Evolutionary conservation across 2,888 invertebrate species (phyloP).

Genomic region (Noctua fimbriata): DNA sequence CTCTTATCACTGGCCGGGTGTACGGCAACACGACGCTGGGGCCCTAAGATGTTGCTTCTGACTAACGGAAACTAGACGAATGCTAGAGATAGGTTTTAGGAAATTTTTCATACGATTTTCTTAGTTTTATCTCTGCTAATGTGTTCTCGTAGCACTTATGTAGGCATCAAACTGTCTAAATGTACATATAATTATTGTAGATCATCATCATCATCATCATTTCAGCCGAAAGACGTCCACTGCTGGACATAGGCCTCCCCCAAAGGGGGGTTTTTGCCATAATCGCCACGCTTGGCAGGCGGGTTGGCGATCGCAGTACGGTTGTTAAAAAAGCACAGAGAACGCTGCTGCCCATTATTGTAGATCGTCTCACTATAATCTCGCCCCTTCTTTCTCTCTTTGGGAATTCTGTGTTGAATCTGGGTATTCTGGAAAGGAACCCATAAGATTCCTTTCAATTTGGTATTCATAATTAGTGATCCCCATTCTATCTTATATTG

Average conservation of each 20-base stretch:
- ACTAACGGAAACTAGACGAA: conserved; percentile 14
- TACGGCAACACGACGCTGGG: conserved; percentile 82
- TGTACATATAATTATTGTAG: neutral
- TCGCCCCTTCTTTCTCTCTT: neutral
- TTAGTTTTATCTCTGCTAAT: neutral
- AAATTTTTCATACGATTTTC: neutral
- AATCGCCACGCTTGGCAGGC: too few relatives aligned
- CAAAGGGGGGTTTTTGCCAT: too few relatives aligned
- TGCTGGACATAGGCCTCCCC: too few relatives aligned
- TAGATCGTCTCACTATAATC: neutral
- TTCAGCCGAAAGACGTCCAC: too few relatives aligned
- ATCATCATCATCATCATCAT: too few relatives aligned
- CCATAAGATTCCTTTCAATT: neutral
- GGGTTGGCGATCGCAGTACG: too few relatives aligned
- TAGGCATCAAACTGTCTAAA: neutral
- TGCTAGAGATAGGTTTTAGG: neutral
- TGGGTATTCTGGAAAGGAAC: too few relatives aligned
- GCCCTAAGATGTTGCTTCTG: conserved; percentile 79
- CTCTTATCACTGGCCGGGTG: conserved; percentile 86
- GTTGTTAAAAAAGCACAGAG: too few relatives aligned
- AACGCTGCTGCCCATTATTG: too few relatives aligned
- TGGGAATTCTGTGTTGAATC: neutral
- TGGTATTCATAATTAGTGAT: neutral
- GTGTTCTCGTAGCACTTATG: neutral
- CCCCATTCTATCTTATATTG: neutral